Base-by-base conservation (phyloP, 2,113 vertebrate genomes). In the Triplophysa rosa region DNA sequence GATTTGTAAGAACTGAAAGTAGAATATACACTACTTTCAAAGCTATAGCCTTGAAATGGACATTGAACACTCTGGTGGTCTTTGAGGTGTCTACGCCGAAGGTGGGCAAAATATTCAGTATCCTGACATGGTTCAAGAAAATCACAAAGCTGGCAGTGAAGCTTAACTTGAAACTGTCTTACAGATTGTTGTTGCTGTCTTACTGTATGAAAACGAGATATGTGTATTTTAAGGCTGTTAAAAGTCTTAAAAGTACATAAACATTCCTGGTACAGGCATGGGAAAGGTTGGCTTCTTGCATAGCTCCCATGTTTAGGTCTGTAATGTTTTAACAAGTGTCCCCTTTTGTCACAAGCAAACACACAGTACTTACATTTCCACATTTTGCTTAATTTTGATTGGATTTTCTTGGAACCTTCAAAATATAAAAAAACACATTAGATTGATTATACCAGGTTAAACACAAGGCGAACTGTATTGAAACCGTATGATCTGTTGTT, bases 91-190 rank as follows among this genome's bases (percentile, higher is more conserved):
- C 19, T 56, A 54, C 26, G 19, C 64, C 10, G 14, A 52, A 64
- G 67, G 74, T 77, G 67, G 47, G 26, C 33, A 71, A 82, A 70
- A 33, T 66, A 81, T 67, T 58, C 45, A 21, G 40, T 62, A 37
- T 62, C 23, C 14, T 24, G 21, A 68, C 54, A 81, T n/a, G 64
- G 77, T 75, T 78, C 67, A 45, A 54, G 24, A 82, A 82, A 82
- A 23, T 45, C 67, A 82, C 80, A 78, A 65, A 75, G 76, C 17
- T 65, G 67, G 24, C 80, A 82, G 65, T 14, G 37, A 70, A 81
- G 64, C 65, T 52, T 69, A 63, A 24, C 37, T 77, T 42, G 40
- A 63, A 37, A 40, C n/a, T 69, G 45, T 52, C 54, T 24, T 10
- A 21, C 26, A 67, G 59, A 67, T 24, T 81, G 52, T 64, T 70